Evolutionary conservation across 2,797 vertebrate species (phyloP), one percentile per base, ranked within the genome.

Genomic region (Uromys caudimaculatus): DNA sequence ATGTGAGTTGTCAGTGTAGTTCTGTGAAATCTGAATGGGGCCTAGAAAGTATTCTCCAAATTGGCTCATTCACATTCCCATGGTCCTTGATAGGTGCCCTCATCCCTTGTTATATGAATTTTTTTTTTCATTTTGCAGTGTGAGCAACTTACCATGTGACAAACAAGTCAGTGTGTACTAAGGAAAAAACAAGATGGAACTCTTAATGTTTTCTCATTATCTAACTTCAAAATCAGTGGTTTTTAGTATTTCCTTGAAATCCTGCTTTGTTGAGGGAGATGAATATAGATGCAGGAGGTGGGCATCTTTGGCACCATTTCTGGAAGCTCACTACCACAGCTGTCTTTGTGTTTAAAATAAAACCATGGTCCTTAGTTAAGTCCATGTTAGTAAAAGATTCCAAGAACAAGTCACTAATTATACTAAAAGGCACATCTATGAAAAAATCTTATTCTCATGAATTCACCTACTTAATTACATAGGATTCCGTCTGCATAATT

Each of bases 271-370:
- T 69, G 17, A 56, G 23, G 50, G 16, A 89, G 44, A 27, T 35
- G 44, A 89, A 44, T 79, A 24, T 19, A 23, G 41, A 86, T 56
- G 11, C 27, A 93, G 24, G 23, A 83, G 8, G 12, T 52, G 6
- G 54, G 38, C 29, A 35, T 69, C 41, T 19, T 3, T 79, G 38
- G 41, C 32, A 10, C 8, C 23, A 54, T 83, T 35, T 89, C 23
- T 75, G 71, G 32, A 62, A 94, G 41, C 17, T 94, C 50, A 23
- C 16, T 38, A 81, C 29, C 24, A 35, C 5, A 71, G 47, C 35
- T 44, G 88, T 9, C 7, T 77, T 84, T 62, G 56, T 47, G 6
- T 76, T 90, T 85, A 85, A 95, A 95, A 95, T 85, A 82, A 91
- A 96, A 89, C 69, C 50, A 50, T 78, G 52, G 11, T 8, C 8